Evolutionary conservation across 2,888 invertebrate genomes (phyloP).

Genomic region (Uropetala carovei): DNA sequence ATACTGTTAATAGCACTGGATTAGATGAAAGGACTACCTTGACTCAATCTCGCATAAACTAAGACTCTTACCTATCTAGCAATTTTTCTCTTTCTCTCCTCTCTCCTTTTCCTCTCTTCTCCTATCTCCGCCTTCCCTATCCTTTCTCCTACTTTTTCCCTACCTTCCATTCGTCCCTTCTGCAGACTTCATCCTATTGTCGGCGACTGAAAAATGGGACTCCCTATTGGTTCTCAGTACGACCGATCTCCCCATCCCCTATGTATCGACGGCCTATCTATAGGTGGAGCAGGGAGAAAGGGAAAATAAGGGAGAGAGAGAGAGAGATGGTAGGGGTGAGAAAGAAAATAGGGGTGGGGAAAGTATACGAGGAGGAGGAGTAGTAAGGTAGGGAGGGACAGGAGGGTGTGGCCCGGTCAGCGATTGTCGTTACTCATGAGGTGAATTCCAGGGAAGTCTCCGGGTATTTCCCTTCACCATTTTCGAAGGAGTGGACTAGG

Average conservation of each 20-base stretch:
- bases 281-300: not conserved
- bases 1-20: too few relatives aligned
- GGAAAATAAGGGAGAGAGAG: not conserved
- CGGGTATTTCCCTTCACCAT: not conserved
- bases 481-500: not conserved
- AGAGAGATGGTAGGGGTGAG: not conserved
- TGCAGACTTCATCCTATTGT: slow-evolving; percentile 53
- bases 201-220: slow-evolving; percentile 54
- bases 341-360: not conserved
- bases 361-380: not conserved
- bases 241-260: not conserved
- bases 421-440: slow-evolving; percentile 56
- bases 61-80: too few relatives aligned
- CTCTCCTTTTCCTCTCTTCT: not conserved
- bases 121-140: not conserved
- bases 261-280: not conserved
- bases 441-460: slow-evolving; percentile 11
- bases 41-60: too few relatives aligned
- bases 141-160: not conserved
- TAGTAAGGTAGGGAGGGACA: not conserved
- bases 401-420: slow-evolving; percentile 22
- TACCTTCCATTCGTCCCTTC: slow-evolving; percentile 24
- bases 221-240: slow-evolving; percentile 17
- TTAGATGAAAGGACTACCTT: too few relatives aligned
- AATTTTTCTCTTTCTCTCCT: not conserved